Percentiles rank a stretch among this genome's conserved stretches.
Evolutionary conservation across 2,888 invertebrate genomes (phyloP).

Genomic region (Celastrina argiolus): DNA sequence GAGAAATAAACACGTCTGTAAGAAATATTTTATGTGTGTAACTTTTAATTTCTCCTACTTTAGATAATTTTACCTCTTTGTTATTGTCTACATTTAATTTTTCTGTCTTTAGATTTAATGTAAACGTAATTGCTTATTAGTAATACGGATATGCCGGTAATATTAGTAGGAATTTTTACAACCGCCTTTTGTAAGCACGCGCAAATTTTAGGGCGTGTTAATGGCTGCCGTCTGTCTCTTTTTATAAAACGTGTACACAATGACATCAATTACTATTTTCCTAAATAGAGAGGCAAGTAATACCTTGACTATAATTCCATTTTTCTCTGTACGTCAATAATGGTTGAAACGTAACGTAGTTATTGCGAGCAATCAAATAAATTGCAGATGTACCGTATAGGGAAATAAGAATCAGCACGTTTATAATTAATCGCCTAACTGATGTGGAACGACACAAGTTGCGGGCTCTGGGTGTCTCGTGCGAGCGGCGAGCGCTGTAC

Average conservation of each 20-base stretch:
- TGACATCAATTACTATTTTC: neutral
- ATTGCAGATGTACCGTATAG: slow-evolving; percentile 64
- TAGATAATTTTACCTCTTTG: slow-evolving; percentile 1
- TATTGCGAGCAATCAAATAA: slow-evolving; percentile 68
- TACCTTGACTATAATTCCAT: slow-evolving; percentile 32
- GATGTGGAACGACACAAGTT: slow-evolving; percentile 51
- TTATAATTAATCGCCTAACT: slow-evolving; percentile 67
- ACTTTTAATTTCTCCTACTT: neutral
- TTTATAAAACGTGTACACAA: neutral
- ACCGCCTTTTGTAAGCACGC: neutral
- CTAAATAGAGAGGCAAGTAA: too few relatives aligned
- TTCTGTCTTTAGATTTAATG: neutral
- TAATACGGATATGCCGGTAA: neutral
- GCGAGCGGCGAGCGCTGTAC: too few relatives aligned
- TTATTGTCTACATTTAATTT: neutral
- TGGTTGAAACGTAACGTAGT: slow-evolving; percentile 64
- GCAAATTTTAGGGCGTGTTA: neutral
- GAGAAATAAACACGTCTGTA: neutral
- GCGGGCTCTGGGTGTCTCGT: slow-evolving; percentile 34
- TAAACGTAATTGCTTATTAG: neutral
- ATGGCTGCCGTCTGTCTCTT: neutral
- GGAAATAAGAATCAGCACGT: slow-evolving; percentile 62
- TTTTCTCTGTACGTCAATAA: slow-evolving; percentile 47
- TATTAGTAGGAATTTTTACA: neutral
- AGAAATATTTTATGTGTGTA: slow-evolving; percentile 10